Evolutionary conservation across 1,140 invertebrate genomes (phyloP), one percentile per base, ranked within the genome.

Genomic region (Microplitis demolitor): DNA sequence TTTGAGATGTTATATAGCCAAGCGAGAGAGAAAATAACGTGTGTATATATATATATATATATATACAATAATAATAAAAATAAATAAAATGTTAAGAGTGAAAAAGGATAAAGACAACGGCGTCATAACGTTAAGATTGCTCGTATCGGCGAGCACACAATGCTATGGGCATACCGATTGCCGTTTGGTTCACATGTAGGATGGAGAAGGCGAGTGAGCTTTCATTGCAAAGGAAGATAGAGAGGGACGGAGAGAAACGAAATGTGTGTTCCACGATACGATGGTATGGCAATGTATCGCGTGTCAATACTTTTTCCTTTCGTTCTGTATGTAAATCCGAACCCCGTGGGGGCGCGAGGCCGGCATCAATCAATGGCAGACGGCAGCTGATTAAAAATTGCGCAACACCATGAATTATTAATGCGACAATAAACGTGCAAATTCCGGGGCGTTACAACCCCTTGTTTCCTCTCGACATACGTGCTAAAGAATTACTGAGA

Each of bases 341-440:
- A 78, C 78, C 78, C 81, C 77, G 79, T 82, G 77, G 81, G 81
- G 79, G 81, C 78, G 81, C 78, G 73, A 78, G 80, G 80, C 77
- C 76, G 80, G 79, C 78, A 83, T 83, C 81, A 80, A 83, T 83
- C 81, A 83, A 82, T 82, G 79, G 78, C 80, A 82, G 81, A 81
- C 81, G 80, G 80, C 81, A 78, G 79, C 81, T 83, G 81, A 83
- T 83, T 83, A 83, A 83, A 83, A 82, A 83, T 83, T 83, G 81
- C 80, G 80, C 80, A 83, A 83, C 78, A 79, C 73, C 81, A 82
- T 83, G 81, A 83, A 83, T 83, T 83, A 83, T 83, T 83, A 82
- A 83, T 82, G 80, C 79, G 81, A 82, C 79, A 80, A 82, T 83
- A 82, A 82, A 82, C 79, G 80, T 81, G 81, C 77, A 81, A 82